Evolutionary conservation across 2,113 vertebrate genomes (phyloP).

Genomic region (Progne subis): DNA sequence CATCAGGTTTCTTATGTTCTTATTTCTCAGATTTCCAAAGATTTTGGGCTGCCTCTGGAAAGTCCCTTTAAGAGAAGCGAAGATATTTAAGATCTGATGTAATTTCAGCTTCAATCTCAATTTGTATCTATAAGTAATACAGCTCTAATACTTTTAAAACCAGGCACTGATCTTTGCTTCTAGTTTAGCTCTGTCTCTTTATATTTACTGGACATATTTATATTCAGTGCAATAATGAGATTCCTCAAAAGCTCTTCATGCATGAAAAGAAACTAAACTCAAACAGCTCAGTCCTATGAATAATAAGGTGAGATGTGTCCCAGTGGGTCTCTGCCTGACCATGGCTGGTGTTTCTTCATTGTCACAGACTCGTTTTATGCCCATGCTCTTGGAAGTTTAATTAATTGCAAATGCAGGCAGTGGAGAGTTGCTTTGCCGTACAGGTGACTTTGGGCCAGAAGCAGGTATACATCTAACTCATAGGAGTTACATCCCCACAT

Average conservation of each 20-base stretch:
- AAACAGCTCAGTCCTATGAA: background rate
- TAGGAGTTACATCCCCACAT: background rate
- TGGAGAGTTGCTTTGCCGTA: background rate
- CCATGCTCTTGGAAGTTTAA: background rate
- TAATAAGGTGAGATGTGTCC: constrained; percentile 17
- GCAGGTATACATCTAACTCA: background rate
- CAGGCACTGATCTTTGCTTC: background rate
- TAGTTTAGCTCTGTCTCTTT: background rate
- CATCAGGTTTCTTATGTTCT: background rate
- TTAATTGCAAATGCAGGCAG: background rate
- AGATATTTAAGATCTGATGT: background rate
- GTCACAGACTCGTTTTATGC: background rate
- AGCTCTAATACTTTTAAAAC: background rate
- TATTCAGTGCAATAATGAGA: constrained; percentile 30
- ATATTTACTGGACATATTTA: background rate
- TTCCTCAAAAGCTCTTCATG: constrained; percentile 38
- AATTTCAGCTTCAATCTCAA: background rate
- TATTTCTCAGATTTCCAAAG: background rate
- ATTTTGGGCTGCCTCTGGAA: background rate
- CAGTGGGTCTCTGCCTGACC: background rate
- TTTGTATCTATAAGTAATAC: background rate
- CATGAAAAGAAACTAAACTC: constrained; percentile 34
- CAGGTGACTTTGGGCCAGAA: background rate
- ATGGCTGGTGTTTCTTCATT: background rate
- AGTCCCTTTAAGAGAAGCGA: background rate